These are phyloP conservation scores for Sardinella longiceps DNA, from an alignment of 2,797 vertebrate species.

Conservation along the genomic window DNA sequence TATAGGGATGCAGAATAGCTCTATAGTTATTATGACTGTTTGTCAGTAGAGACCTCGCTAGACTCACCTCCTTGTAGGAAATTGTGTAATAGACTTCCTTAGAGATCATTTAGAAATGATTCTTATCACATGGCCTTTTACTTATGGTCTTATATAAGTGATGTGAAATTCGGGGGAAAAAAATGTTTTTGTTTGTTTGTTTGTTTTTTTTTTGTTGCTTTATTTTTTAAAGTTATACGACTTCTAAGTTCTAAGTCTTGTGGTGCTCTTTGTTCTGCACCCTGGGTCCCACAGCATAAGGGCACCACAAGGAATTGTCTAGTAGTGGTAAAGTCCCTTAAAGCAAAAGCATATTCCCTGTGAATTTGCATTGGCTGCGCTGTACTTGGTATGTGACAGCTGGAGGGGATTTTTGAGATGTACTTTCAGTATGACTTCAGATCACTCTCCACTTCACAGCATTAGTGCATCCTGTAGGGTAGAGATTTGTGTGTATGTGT, in stretches of 20 bases:
- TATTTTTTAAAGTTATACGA: background rate
- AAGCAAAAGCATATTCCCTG: background rate
- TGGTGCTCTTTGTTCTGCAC: background rate
- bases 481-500: background rate
- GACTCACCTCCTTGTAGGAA: background rate
- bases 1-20: background rate
- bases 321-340: background rate
- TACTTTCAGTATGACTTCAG: slow-evolving; percentile 10
- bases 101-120: slow-evolving; percentile 3
- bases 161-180: background rate
- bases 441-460: background rate
- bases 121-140: background rate
- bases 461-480: background rate
- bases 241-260: slow-evolving; percentile 4
- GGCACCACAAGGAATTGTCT: background rate
- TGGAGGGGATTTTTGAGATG: background rate
- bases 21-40: background rate
- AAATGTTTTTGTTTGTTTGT: background rate
- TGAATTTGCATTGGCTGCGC: background rate
- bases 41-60: background rate
- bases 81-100: background rate
- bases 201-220: no score
- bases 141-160: background rate
- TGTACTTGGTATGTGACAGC: background rate
- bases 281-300: background rate